Base-by-base conservation (phyloP, 2,888 invertebrate species). In the Tetragonula carbonaria region DNA sequence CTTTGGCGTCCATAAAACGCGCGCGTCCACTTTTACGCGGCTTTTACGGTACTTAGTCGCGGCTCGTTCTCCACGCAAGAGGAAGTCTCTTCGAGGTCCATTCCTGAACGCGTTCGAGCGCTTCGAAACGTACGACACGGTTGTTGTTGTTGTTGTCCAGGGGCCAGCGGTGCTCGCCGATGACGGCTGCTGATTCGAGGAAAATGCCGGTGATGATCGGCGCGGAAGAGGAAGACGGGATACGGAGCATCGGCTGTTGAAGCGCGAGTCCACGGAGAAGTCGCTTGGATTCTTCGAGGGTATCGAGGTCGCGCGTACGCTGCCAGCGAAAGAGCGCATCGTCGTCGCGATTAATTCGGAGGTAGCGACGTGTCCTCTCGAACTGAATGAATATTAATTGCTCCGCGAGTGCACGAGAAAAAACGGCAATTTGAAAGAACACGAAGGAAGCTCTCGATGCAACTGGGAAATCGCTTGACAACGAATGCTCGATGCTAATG, bases 31-130 rank as follows among this genome's bases (percentile, higher is more conserved):
- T 86, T 89, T 89, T 89, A 90, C 86, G 83, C 86, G 75, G 88
- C 87, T 87, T 89, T 90, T 88, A 90, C 87, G 88, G 85, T 87
- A 88, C 82, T 90, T 88, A 87, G 89, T 90, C 77, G 87, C 81
- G 86, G 86, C 86, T 89, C 81, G 87, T 89, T 86, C 83, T 82
- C 65, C 80, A 65, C 82, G 63, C 74, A 80, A 73, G 80, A 84
- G 76, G 76, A 77, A 84, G 71, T 57, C 63, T 71, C 33, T 50
- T 38, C 59, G 23, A 51, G 59, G 75, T 75, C 63, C 65, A 66
- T 75, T 81, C 73, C 23, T 66, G 76, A 62, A 33, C 84, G 80
- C n/a, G 74, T 78, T 77, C 55, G 28, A 75, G 59, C 63, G 67
- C 73, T 33, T 33, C 33, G 33, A 75, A 68, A 38, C 75, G 57